These are phyloP conservation scores for Trigoniulus corallinus DNA, from an alignment of 1,140 invertebrate species.

Conservation along the genomic window DNA sequence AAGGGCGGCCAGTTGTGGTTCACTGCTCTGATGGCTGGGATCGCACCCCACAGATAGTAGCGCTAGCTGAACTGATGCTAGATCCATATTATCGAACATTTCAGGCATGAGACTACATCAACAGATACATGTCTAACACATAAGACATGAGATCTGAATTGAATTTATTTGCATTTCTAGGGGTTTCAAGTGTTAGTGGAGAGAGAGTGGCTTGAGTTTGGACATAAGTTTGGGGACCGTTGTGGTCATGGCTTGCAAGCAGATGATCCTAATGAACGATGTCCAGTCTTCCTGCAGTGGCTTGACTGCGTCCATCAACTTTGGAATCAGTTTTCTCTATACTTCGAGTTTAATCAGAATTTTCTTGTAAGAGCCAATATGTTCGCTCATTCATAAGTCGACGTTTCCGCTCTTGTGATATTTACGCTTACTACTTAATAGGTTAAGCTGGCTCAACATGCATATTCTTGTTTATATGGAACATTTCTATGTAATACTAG, in stretches of 20 bases:
- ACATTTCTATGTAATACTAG: conserved; percentile 87
- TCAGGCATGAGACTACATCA: conserved; percentile 38
- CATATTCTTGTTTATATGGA: conserved; percentile 89
- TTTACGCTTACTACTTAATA: conserved; percentile 27
- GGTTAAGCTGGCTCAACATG: conserved; percentile 89
- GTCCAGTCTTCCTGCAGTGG: conserved; percentile 96
- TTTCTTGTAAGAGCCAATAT: conserved; percentile 54
- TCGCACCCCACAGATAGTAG: conserved; percentile 83
- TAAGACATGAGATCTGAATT: conserved; percentile 2
- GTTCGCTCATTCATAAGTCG: background rate
- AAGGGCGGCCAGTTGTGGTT: conserved; percentile 77
- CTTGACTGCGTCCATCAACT: conserved; percentile 92
- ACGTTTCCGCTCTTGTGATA: background rate
- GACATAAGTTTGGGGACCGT: conserved; percentile 91
- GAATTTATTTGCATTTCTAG: conserved; percentile 27
- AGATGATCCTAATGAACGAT: conserved; percentile 77
- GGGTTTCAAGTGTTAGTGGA: conserved; percentile 83
- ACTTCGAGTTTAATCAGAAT: conserved; percentile 85
- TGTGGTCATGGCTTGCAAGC: conserved; percentile 61
- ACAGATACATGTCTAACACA: background rate
- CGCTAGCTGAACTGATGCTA: conserved; percentile 73
- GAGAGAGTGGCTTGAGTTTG: conserved; percentile 90
- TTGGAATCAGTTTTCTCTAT: conserved; percentile 68
- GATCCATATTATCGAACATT: conserved; percentile 87
- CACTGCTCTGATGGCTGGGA: conserved; percentile 98